Conservation (phyloP, 2,888 invertebrate genomes). For the Tridacna gigas region DNA sequence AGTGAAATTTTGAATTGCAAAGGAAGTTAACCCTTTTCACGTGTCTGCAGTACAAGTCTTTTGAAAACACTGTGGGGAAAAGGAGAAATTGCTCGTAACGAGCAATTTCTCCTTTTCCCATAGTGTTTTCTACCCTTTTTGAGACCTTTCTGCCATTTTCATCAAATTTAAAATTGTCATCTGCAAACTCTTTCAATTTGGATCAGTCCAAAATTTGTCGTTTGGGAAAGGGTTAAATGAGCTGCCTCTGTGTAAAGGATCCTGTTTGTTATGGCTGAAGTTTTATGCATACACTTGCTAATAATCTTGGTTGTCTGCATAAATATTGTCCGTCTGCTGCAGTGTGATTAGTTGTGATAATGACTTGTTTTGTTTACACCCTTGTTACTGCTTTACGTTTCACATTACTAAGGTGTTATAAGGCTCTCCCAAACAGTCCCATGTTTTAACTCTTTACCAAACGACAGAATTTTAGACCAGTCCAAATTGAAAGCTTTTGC, state of each 20-base stretch:
- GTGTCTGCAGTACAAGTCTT: background rate
- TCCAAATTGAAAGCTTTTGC: too few relatives aligned
- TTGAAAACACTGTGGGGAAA: background rate
- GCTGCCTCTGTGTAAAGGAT: background rate
- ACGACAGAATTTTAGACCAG: too few relatives aligned
- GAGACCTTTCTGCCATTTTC: too few relatives aligned
- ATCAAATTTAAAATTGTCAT: too few relatives aligned
- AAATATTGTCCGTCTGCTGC: conserved; percentile 3
- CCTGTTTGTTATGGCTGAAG: background rate
- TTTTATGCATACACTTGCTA: conserved; percentile 1
- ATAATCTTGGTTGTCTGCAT: conserved; percentile 1
- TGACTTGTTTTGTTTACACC: background rate
- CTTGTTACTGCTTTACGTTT: background rate
- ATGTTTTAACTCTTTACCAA: too few relatives aligned
- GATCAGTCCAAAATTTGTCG: too few relatives aligned
- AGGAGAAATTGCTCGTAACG: background rate
- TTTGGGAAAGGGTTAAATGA: too few relatives aligned
- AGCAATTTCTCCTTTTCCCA: background rate
- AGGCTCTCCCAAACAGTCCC: too few relatives aligned
- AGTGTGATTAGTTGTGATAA: background rate
- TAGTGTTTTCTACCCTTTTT: too few relatives aligned
- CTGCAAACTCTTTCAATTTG: background rate
- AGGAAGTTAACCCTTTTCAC: too few relatives aligned
- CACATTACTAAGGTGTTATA: too few relatives aligned
- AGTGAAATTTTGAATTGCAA: too few relatives aligned